phyloP scores from a whole-genome alignment of 2,797 vertebrate genomes.

The Potorous gilbertii region DNA sequence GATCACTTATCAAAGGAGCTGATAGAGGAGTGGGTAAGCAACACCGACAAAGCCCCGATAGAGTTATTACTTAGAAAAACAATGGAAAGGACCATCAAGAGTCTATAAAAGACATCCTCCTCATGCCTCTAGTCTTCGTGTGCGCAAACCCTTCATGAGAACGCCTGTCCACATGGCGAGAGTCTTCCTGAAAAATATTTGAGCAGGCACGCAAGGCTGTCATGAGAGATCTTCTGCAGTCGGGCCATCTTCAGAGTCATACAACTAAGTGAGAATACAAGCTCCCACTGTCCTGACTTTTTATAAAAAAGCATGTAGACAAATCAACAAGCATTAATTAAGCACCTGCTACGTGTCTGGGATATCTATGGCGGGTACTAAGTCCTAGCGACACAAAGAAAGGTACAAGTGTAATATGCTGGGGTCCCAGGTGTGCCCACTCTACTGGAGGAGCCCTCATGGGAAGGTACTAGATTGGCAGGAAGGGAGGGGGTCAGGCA shows the following conservation, averaged over 20 bases:
- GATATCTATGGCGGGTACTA: neutral
- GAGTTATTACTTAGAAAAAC: neutral
- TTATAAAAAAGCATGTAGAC: neutral
- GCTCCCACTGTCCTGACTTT: too few species aligned
- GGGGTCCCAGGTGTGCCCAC: too few species aligned
- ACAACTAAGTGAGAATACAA: neutral
- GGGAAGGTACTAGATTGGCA: too few species aligned
- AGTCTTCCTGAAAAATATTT: neutral
- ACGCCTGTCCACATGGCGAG: neutral
- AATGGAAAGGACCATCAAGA: neutral
- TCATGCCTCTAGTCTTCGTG: neutral
- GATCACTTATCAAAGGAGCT: neutral
- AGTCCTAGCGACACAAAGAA: neutral
- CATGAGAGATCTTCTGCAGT: too few species aligned
- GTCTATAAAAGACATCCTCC: neutral
- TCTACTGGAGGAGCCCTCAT: neutral
- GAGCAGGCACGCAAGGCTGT: neutral
- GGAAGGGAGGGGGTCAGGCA: too few species aligned
- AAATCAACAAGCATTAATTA: neutral
- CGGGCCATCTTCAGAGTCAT: neutral
- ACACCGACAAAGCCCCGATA: neutral
- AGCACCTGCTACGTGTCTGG: too few species aligned
- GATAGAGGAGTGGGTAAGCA: neutral
- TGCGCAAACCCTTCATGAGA: neutral
- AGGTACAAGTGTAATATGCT: neutral